A percentile compares a stretch with the other conserved stretches of the same genome.
These are phyloP conservation scores for Tribolium freemani DNA, from an alignment of 2,888 invertebrate genomes.

Conservation along the genomic window DNA sequence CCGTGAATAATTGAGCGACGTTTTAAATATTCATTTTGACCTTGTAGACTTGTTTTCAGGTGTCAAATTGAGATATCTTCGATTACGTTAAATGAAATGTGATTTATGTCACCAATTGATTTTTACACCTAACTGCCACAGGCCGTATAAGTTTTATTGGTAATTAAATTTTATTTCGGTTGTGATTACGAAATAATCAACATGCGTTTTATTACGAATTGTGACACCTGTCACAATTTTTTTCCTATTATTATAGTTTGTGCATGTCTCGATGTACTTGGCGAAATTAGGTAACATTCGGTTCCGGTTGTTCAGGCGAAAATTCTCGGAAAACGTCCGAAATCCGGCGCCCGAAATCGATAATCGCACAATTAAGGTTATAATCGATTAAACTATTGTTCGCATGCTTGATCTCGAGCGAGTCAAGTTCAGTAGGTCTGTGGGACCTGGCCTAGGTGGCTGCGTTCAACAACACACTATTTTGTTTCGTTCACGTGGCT, in stretches of 20 bases:
- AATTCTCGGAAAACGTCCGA: constrained; percentile 28
- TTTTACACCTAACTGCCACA: neutral
- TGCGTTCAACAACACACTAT: neutral
- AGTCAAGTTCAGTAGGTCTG: constrained; percentile 56
- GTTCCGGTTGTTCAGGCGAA: neutral
- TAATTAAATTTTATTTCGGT: neutral
- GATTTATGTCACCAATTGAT: neutral
- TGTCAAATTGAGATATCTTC: neutral
- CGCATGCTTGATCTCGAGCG: constrained; percentile 40
- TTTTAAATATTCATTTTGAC: neutral
- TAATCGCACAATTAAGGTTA: constrained; percentile 39
- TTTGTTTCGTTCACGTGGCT: constrained; percentile 14
- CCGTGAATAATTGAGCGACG: neutral
- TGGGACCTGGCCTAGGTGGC: constrained; percentile 34
- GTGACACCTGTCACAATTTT: neutral
- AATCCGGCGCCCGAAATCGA: constrained; percentile 30
- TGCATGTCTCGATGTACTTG: neutral
- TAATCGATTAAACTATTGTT: constrained; percentile 52
- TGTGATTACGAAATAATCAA: neutral
- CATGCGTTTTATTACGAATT: neutral
- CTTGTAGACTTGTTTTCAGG: neutral
- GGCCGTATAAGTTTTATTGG: neutral
- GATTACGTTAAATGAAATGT: neutral
- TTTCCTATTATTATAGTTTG: no score
- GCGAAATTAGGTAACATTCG: neutral